Conservation (phyloP, 2,113 vertebrate genomes). For the Speoplatyrhinus poulsoni region DNA sequence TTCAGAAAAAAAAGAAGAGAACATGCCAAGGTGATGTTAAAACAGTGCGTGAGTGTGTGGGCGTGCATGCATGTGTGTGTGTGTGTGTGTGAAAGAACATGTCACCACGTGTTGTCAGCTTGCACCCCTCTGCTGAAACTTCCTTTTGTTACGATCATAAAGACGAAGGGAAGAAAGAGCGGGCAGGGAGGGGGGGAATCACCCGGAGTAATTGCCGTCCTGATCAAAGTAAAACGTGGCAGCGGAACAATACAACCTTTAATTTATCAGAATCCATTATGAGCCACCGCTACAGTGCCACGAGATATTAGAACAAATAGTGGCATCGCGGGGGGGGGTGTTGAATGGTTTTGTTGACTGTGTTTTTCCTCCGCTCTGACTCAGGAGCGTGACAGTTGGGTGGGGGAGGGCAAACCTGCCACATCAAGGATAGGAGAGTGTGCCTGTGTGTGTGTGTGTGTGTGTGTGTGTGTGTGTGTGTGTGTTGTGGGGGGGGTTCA, state of each 20-base stretch:
- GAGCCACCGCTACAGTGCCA: conserved; percentile 85
- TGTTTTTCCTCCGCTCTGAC: conserved; percentile 33
- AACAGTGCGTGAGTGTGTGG: conserved; percentile 69
- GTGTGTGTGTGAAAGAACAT: conserved; percentile 80
- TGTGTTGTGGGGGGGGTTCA: conserved; percentile 19
- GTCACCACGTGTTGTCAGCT: conserved; percentile 95
- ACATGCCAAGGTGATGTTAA: conserved; percentile 83
- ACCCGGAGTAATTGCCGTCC: conserved; percentile 91
- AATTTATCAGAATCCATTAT: conserved; percentile 98
- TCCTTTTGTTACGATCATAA: conserved; percentile 68
- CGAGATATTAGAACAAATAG: conserved; percentile 77
- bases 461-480: background rate
- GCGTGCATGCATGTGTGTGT: conserved; percentile 19
- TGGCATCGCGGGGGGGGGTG: conserved; percentile 66
- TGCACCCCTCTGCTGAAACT: conserved; percentile 79
- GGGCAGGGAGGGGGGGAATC: conserved; percentile 73
- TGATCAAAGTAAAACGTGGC: conserved; percentile 85
- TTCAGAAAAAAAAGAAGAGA: conserved; percentile 62
- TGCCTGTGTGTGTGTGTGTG: conserved; percentile 16
- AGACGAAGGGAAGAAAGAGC: conserved; percentile 6
- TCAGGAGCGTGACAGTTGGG: conserved; percentile 43
- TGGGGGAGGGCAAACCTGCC: background rate
- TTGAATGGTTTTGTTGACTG: conserved; percentile 68
- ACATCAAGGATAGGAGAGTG: background rate
- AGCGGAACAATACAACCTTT: conserved; percentile 96